Percentiles rank a stretch among this genome's conserved stretches.
phyloP scores from a whole-genome alignment of 2,888 invertebrate species.

The Geotrupes spiniger region DNA sequence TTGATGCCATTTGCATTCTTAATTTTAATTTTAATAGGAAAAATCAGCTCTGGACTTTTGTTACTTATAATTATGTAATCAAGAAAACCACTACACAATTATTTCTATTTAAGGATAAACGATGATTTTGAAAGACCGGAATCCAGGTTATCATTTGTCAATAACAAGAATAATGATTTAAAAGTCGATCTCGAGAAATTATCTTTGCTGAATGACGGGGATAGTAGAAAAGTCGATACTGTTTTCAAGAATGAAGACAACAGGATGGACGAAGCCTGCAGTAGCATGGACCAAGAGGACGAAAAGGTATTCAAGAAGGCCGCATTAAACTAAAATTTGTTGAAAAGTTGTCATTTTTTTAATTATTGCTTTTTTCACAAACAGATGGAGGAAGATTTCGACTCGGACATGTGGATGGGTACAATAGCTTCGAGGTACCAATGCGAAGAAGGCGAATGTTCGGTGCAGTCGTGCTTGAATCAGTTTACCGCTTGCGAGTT shows the following conservation, averaged over 20 bases:
- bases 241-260: slow-evolving; percentile 9
- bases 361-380: slow-evolving; percentile 13
- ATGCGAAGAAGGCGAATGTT: slow-evolving; percentile 75
- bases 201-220: slow-evolving; percentile 43
- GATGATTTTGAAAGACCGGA: slow-evolving; percentile 43
- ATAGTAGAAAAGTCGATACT: slow-evolving; percentile 35
- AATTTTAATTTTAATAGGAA: too few species aligned
- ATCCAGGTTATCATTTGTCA: slow-evolving; percentile 44
- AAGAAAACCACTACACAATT: too few species aligned
- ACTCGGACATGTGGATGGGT: slow-evolving; percentile 38
- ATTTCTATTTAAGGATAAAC: slow-evolving; percentile 19
- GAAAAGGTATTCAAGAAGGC: slow-evolving; percentile 3
- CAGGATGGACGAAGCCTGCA: slow-evolving; percentile 37
- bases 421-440: slow-evolving; percentile 63
- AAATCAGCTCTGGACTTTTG: too few species aligned
- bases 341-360: neutral
- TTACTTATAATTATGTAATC: too few species aligned
- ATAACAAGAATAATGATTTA: slow-evolving; percentile 42
- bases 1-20: too few species aligned
- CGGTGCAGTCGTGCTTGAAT: slow-evolving; percentile 84
- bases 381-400: slow-evolving; percentile 46
- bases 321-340: neutral
- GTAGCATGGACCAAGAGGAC: slow-evolving; percentile 31
- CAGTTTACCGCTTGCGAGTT: slow-evolving; percentile 90
- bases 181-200: slow-evolving; percentile 46